These are phyloP conservation scores for Papilio aristodemus DNA, from an alignment of 1,140 invertebrate species.

Conservation along the genomic window DNA sequence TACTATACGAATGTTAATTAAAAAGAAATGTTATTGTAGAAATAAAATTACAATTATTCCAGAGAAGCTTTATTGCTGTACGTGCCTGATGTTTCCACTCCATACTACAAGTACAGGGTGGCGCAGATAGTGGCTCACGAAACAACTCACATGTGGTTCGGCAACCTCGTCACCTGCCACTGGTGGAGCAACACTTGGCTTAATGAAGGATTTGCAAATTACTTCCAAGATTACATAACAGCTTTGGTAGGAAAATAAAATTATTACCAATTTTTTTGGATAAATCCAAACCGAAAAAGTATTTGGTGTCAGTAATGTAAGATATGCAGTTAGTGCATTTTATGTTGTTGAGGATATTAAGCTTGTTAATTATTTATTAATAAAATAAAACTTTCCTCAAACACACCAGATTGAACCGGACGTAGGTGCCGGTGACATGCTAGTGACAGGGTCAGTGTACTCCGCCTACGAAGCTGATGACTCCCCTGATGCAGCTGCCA, in stretches of 20 bases:
- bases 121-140: conserved; percentile 83
- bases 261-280: too few relatives aligned
- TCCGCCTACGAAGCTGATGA: conserved; percentile 65
- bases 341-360: too few relatives aligned
- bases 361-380: too few relatives aligned
- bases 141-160: conserved; percentile 85
- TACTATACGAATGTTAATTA: too few relatives aligned
- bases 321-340: too few relatives aligned
- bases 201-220: conserved; percentile 85
- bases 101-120: conserved; percentile 72
- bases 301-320: too few relatives aligned
- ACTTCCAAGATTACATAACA: conserved; percentile 84
- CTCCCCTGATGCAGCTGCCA: conserved; percentile 48
- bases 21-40: conserved; percentile 3
- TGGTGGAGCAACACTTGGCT: conserved; percentile 87
- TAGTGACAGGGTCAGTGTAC: conserved; percentile 70
- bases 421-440: conserved; percentile 56
- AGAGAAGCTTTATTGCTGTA: conserved; percentile 63
- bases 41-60: neutral
- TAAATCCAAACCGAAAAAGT: too few relatives aligned
- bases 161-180: conserved; percentile 85
- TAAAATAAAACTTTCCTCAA: too few relatives aligned
- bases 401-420: conserved; percentile 62
- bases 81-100: conserved; percentile 55
- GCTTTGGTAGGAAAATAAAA: conserved; percentile 44